A percentile compares a stretch with the other conserved stretches of the same genome.
These are phyloP conservation scores for Lycaon pictus DNA, from an alignment of 2,113 vertebrate genomes.

Conservation along the genomic window DNA sequence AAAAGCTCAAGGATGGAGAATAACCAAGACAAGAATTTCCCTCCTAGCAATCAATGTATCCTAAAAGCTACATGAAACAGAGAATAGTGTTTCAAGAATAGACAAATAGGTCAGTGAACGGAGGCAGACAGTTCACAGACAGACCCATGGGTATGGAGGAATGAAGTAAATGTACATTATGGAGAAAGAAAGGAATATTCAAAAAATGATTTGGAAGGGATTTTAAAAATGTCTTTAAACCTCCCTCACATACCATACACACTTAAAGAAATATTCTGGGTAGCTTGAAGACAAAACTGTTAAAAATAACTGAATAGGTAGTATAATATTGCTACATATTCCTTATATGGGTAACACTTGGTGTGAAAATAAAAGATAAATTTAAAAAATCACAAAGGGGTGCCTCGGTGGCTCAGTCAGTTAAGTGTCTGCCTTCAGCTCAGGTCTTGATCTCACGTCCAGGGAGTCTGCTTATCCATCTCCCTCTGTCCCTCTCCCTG, in stretches of 20 bases:
- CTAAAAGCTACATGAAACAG: neutral
- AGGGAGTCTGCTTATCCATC: too few species aligned
- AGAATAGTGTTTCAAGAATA: neutral
- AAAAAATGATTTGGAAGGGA: neutral
- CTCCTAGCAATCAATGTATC: neutral
- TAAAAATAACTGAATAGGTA: neutral
- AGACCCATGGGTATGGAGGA: neutral
- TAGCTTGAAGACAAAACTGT: neutral
- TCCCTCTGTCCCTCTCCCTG: too few species aligned
- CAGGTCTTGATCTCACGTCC: too few species aligned
- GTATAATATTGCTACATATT: neutral
- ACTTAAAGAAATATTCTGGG: neutral
- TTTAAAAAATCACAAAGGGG: neutral
- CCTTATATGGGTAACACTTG: neutral
- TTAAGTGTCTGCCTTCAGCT: too few species aligned
- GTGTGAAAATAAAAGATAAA: conserved; percentile 15
- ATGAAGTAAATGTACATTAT: neutral
- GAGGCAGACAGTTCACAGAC: neutral
- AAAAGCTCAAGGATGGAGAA: neutral
- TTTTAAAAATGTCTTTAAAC: neutral
- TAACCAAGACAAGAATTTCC: neutral
- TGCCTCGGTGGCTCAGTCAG: too few species aligned
- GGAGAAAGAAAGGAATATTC: neutral
- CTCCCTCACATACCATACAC: neutral
- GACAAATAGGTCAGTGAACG: neutral